Evolutionary conservation across 2,113 vertebrate species (phyloP), one percentile per base, ranked within the genome.

Genomic region (Callospermophilus lateralis): DNA sequence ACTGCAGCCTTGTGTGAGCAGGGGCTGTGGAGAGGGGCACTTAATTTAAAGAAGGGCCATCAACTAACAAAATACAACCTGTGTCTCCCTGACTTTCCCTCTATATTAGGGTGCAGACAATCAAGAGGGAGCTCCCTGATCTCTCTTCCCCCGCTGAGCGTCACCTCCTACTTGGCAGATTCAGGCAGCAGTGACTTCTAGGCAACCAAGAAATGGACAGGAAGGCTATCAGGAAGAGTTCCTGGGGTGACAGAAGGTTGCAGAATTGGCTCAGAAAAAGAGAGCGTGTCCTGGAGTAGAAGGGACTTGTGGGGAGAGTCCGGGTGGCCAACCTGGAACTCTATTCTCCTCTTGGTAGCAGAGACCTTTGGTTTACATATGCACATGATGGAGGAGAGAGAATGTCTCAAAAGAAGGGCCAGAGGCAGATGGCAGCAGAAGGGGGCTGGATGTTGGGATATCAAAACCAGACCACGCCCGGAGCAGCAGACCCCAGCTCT

Each of bases 361-460:
- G 37, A 22, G 19, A 24, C 13, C n/a, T 11, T 78, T n/a, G 65
- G 55, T 53, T 39, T 72, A 28, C 6, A 80, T n/a, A 70, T 37
- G 1, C 22, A 24, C 32, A 20, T 20, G 1, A 1, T 22, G 12
- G 20, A 68, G 20, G 26, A 89, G n/a, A 68, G 72, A 39, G 37
- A 70, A 26, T 61, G 42, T 39, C 17, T 32, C 67, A 8, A 30
- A 42, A 72, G n/a, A 51, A 68, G 79, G 78, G 53, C 4, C 28
- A 0, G 1, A 24, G 32, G 22, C 6, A 30, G 28, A 55, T 10
- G 37, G 26, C 32, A 19, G n/a, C 55, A 78, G 26, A 55, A 53
- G 15, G 17, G n/a, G 6, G 2, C 15, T 10, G 24, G n/a, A 39
- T 17, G 17, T 17, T 19, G 28, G 24, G 6, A 19, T 11, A 2